phyloP scores from a whole-genome alignment of 2,113 vertebrate genomes.

The Thermophis baileyi region DNA sequence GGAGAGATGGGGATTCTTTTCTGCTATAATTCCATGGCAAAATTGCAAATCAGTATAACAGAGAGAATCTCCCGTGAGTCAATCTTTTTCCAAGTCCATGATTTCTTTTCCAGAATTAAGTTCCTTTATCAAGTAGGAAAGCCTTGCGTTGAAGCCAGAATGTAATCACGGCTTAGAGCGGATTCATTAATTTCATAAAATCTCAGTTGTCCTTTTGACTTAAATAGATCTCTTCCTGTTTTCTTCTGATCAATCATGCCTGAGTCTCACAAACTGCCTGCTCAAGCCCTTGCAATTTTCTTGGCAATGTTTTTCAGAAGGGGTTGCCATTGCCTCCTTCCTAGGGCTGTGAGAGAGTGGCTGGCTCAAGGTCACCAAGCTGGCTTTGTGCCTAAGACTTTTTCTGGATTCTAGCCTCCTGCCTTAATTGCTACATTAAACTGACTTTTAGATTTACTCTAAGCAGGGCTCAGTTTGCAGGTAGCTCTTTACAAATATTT shows the following conservation, averaged over 20 bases:
- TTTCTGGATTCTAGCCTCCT: neutral
- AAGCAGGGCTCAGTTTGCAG: neutral
- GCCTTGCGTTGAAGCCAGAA: neutral
- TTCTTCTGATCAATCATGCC: neutral
- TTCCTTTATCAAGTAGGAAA: neutral
- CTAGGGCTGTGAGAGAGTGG: neutral
- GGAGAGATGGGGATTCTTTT: neutral
- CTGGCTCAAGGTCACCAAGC: neutral
- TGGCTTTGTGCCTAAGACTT: neutral
- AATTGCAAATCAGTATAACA: neutral
- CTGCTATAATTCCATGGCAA: neutral
- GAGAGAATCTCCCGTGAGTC: neutral
- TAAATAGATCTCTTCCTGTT: neutral
- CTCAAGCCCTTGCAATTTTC: neutral
- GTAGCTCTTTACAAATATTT: neutral
- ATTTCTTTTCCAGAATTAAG: neutral
- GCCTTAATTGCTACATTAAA: neutral
- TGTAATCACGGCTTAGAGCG: neutral
- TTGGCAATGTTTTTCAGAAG: neutral
- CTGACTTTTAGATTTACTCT: neutral
- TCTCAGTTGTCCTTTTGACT: neutral
- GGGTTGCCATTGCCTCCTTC: neutral
- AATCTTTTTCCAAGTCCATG: neutral
- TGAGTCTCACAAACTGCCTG: neutral
- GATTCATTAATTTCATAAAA: neutral